Percentiles rank a stretch among this genome's conserved stretches.
These are phyloP conservation scores for Drosophila lowei DNA, from an alignment of 1,140 invertebrate genomes.

Conservation along the genomic window DNA sequence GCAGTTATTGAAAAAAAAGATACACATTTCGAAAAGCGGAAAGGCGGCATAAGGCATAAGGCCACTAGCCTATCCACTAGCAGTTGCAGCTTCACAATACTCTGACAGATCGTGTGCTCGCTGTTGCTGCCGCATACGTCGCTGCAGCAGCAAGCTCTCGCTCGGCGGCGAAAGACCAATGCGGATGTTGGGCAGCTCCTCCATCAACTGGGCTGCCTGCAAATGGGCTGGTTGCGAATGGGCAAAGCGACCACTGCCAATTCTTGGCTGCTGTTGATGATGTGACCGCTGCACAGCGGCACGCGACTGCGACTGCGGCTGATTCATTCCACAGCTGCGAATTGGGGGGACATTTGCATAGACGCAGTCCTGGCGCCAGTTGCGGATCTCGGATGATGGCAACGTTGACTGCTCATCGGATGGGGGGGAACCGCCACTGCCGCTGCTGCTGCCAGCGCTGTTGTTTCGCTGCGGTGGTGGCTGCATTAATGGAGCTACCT, in stretches of 20 bases:
- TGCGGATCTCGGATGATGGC: slow-evolving; percentile 44
- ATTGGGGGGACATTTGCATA: slow-evolving; percentile 37
- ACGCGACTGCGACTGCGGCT: background rate
- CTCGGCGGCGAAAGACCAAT: slow-evolving; percentile 93
- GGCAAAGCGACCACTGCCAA: slow-evolving; percentile 63
- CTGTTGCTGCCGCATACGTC: slow-evolving; percentile 84
- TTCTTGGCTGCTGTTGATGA: slow-evolving; percentile 49
- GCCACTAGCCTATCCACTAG: slow-evolving; percentile 60
- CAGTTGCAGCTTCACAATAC: slow-evolving; percentile 75
- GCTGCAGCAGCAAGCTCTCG: slow-evolving; percentile 91
- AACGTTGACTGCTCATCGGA: slow-evolving; percentile 64
- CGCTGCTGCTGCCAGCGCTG: slow-evolving; percentile 47
- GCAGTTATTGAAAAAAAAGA: background rate
- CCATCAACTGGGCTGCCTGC: slow-evolving; percentile 55
- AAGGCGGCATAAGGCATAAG: background rate
- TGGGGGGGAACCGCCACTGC: slow-evolving; percentile 70
- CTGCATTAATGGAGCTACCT: slow-evolving; percentile 47
- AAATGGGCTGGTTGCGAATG: slow-evolving; percentile 53
- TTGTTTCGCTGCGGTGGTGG: slow-evolving; percentile 16
- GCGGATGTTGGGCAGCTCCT: slow-evolving; percentile 47
- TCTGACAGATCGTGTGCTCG: slow-evolving; percentile 59
- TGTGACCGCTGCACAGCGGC: slow-evolving; percentile 22
- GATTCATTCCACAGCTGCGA: slow-evolving; percentile 62
- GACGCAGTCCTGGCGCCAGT: slow-evolving; percentile 80
- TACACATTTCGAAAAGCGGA: too few species aligned